These are phyloP conservation scores for Etia nguti DNA, from an alignment of 2,113 vertebrate genomes.

Conservation along the genomic window DNA sequence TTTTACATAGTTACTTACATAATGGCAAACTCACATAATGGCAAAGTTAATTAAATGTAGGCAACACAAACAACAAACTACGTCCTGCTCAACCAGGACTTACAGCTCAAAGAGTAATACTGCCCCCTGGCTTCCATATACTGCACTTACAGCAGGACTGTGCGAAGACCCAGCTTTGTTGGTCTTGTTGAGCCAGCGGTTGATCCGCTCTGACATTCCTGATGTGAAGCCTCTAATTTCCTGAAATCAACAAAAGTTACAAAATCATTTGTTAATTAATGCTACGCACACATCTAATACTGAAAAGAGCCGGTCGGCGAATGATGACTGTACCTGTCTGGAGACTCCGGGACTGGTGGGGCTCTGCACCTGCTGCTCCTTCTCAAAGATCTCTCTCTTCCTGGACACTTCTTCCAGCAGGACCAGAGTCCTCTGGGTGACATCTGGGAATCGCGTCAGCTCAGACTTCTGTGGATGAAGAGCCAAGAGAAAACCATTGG, in stretches of 20 bases:
- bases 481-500: background rate
- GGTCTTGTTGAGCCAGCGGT: conserved; percentile 78
- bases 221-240: conserved; percentile 72
- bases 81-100: background rate
- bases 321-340: conserved; percentile 64
- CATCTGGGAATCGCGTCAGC: conserved; percentile 47
- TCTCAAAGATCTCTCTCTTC: conserved; percentile 87
- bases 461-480: conserved; percentile 76
- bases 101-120: background rate
- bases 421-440: conserved; percentile 70
- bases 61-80: background rate
- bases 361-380: conserved; percentile 41
- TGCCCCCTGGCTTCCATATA: conserved; percentile 38
- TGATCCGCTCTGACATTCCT: conserved; percentile 81
- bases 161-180: conserved; percentile 49
- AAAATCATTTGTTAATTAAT: background rate
- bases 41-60: background rate
- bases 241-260: conserved; percentile 28
- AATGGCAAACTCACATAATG: background rate
- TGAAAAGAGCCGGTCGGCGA: background rate
- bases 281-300: background rate
- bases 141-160: conserved; percentile 36
- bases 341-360: conserved; percentile 10
- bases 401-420: conserved; percentile 81
- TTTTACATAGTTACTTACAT: background rate